A percentile compares a stretch with the other conserved stretches of the same genome.
Evolutionary conservation across 2,797 vertebrate genomes (phyloP).

Genomic region (Tenualosa ilisha): DNA sequence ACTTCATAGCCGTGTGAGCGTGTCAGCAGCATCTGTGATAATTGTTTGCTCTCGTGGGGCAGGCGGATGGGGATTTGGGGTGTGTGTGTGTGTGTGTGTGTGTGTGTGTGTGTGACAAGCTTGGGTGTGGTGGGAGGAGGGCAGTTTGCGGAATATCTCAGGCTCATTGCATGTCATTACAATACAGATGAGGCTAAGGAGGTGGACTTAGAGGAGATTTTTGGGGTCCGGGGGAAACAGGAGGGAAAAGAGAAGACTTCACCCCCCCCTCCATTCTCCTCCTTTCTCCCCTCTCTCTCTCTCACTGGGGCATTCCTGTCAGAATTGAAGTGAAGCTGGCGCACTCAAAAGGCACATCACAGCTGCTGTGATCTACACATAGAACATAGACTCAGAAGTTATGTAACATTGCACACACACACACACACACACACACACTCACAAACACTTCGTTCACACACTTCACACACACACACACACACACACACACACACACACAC

Average conservation of each 20-base stretch:
- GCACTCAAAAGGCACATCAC: slow-evolving; percentile 59
- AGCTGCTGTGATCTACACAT: slow-evolving; percentile 48
- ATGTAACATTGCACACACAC: slow-evolving; percentile 33
- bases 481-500: slow-evolving; percentile 29
- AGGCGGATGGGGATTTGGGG: slow-evolving; percentile 28
- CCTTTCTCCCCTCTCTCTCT: too few relatives aligned
- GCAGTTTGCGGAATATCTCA: neutral
- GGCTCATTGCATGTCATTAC: neutral
- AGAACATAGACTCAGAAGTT: slow-evolving; percentile 26
- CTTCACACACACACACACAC: neutral
- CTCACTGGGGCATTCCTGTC: neutral
- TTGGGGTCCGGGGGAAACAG: slow-evolving; percentile 54
- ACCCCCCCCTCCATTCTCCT: too few relatives aligned
- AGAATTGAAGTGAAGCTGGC: slow-evolving; percentile 48
- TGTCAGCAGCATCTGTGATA: slow-evolving; percentile 43
- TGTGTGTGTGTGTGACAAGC: slow-evolving; percentile 24
- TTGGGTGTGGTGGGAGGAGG: neutral
- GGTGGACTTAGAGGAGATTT: slow-evolving; percentile 54
- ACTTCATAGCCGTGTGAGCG: slow-evolving; percentile 32
- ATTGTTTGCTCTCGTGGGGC: slow-evolving; percentile 38
- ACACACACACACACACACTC: neutral
- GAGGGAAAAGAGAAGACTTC: slow-evolving; percentile 54
- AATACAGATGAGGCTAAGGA: slow-evolving; percentile 50
- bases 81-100: slow-evolving; percentile 30
- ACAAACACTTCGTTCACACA: too few relatives aligned